phyloP scores from a whole-genome alignment of 2,797 vertebrate species.

The Crocidura indochinensis region DNA sequence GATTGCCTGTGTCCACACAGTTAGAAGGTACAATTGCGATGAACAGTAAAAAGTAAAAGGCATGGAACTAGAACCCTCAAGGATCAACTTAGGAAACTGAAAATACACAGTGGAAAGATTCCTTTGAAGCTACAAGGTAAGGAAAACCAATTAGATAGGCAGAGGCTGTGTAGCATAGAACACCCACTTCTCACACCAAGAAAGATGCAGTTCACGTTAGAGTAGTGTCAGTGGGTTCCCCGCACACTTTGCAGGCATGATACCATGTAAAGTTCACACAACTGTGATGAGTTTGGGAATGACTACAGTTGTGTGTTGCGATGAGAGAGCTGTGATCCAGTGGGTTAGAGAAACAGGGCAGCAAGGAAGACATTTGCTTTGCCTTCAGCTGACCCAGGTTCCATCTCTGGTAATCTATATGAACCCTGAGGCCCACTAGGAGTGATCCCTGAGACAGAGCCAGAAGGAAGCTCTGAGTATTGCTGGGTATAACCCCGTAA shows the following conservation, averaged over 20 bases:
- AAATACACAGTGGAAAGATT: constrained; percentile 68
- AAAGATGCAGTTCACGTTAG: background rate
- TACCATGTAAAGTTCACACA: constrained; percentile 45
- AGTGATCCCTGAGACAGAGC: no score
- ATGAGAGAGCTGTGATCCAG: constrained; percentile 12
- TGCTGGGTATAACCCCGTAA: no score
- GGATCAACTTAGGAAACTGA: constrained; percentile 75
- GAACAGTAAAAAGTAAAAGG: constrained; percentile 72
- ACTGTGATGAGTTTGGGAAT: background rate
- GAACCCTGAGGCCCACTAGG: no score
- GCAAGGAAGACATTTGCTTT: no score
- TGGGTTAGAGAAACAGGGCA: no score
- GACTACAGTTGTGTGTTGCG: background rate
- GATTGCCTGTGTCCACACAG: constrained; percentile 49
- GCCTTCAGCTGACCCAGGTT: no score
- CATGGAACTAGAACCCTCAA: background rate
- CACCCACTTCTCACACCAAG: background rate
- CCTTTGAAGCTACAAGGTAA: background rate
- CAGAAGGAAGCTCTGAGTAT: no score
- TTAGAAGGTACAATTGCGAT: constrained; percentile 78
- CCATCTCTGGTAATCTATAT: no score
- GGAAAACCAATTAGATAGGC: background rate
- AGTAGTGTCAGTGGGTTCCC: background rate
- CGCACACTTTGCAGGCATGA: constrained; percentile 17
- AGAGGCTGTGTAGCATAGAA: background rate